A percentile compares a stretch with the other conserved stretches of the same genome.
phyloP scores from a whole-genome alignment of 1,140 invertebrate genomes.

The Pseudomyrmex pallidus region DNA sequence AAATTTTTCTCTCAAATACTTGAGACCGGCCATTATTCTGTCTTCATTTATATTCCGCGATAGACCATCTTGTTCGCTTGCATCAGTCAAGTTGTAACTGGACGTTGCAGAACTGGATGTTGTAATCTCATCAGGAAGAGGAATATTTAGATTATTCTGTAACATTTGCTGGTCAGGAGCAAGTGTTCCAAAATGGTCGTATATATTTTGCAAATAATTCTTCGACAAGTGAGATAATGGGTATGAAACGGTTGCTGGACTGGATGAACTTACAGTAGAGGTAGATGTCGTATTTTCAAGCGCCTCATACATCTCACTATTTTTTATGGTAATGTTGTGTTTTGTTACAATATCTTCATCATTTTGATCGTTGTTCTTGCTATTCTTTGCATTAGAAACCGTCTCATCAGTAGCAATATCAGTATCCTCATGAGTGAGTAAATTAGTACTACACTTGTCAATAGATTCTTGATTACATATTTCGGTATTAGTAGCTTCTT shows the following conservation, averaged over 20 bases:
- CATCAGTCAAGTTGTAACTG: background rate
- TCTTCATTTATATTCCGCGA: slow-evolving; percentile 82
- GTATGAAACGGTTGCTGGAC: slow-evolving; percentile 7
- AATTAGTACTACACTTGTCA: slow-evolving; percentile 29
- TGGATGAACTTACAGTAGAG: background rate
- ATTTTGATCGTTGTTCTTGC: slow-evolving; percentile 28
- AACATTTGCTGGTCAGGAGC: background rate
- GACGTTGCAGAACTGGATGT: background rate
- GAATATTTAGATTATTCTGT: slow-evolving; percentile 1
- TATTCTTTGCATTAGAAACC: background rate
- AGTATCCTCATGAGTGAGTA: background rate
- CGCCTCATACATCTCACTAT: background rate
- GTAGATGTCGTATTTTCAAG: background rate
- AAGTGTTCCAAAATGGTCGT: background rate
- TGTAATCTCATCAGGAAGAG: slow-evolving; percentile 27
- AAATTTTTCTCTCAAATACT: slow-evolving; percentile 87
- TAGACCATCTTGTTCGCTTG: background rate
- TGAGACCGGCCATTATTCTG: slow-evolving; percentile 89
- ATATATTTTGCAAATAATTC: slow-evolving; percentile 8
- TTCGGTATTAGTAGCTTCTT: background rate
- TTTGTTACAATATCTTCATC: slow-evolving; percentile 69
- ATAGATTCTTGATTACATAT: background rate
- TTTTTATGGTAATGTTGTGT: background rate
- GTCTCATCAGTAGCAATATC: slow-evolving; percentile 15
- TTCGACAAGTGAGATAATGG: slow-evolving; percentile 14